Base-by-base conservation (phyloP, 1,140 invertebrate genomes). In the Aphelenchoides fujianensis region DNA sequence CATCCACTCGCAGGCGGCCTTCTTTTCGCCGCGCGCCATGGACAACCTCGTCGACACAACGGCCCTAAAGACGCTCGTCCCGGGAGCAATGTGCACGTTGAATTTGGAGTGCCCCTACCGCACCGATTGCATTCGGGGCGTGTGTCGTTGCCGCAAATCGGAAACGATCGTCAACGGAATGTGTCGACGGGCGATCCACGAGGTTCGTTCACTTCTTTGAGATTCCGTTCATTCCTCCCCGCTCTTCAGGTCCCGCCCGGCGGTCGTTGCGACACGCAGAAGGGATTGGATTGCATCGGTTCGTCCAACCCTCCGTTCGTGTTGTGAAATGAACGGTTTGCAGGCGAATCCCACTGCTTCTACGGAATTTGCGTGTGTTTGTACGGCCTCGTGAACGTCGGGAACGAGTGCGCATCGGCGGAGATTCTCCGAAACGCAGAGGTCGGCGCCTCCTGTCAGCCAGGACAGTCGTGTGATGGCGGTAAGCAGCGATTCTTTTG, bases 291-390 rank as follows among this genome's bases (percentile, higher is more conserved):
- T 36, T 82, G 80, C 62, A 66, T 82, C 23, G 67, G 79, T 27
- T 81, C 83, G 52, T 69, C 71, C 2, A 69, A 74, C 19, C 84
- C 81, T 52, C 70, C 80, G 32, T 81, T 82, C 48, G 82, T 74
- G n/a, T 72, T 79, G n/a, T 82, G 80, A n/a, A n/a, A n/a, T n/a
- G n/a, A n/a, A n/a, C n/a, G n/a, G n/a, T n/a, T n/a, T n/a, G n/a
- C n/a, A n/a, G n/a, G n/a, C n/a, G n/a, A n/a, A n/a, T n/a, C n/a
- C n/a, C n/a, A n/a, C n/a, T n/a, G n/a, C n/a, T n/a, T n/a, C n/a
- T n/a, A n/a, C n/a, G n/a, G n/a, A n/a, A n/a, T n/a, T n/a, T n/a
- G n/a, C 36, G 74, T 69, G 1, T 82, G 80, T 59, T 63, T 73
- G 5, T 66, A 70, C 23, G 70, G 77, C 12, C 68, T 82, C 19